These are phyloP conservation scores for Polypterus bichir DNA, from an alignment of 2,113 vertebrate genomes.

Conservation along the genomic window DNA sequence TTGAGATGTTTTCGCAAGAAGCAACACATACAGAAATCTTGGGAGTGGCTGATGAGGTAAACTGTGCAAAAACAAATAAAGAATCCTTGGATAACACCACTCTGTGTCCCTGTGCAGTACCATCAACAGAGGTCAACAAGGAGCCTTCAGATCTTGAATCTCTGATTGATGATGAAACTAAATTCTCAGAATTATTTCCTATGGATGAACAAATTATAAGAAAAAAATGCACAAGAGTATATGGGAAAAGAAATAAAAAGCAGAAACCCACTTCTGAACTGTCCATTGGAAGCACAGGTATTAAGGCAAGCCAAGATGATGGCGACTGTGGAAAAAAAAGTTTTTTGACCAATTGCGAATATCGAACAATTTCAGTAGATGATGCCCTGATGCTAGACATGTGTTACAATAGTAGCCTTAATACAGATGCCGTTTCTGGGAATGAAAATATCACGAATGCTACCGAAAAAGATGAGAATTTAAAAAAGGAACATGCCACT, in stretches of 20 bases:
- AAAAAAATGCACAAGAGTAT: slow-evolving; percentile 74
- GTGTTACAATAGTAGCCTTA: slow-evolving; percentile 51
- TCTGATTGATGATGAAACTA: slow-evolving; percentile 67
- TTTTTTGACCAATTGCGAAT: slow-evolving; percentile 52
- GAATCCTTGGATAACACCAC: slow-evolving; percentile 21
- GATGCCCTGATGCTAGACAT: slow-evolving; percentile 67
- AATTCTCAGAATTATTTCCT: slow-evolving; percentile 77
- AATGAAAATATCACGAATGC: slow-evolving; percentile 19
- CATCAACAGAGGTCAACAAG: slow-evolving; percentile 12
- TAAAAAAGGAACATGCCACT: slow-evolving; percentile 22
- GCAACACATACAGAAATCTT: slow-evolving; percentile 30
- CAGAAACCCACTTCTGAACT: slow-evolving; percentile 31
- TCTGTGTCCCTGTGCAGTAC: slow-evolving; percentile 26
- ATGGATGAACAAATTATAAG: slow-evolving; percentile 57
- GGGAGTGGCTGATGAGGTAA: slow-evolving; percentile 35
- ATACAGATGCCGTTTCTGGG: slow-evolving; percentile 25
- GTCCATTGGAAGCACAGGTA: slow-evolving; percentile 3
- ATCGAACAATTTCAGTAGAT: slow-evolving; percentile 60
- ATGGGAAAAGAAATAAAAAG: slow-evolving; percentile 70
- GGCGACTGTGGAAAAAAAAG: slow-evolving; percentile 45
- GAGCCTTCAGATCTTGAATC: slow-evolving; percentile 43
- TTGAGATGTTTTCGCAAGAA: slow-evolving; percentile 9
- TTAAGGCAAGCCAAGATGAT: slow-evolving; percentile 21
- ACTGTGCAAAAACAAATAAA: slow-evolving; percentile 37
- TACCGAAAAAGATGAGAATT: neutral